These are phyloP conservation scores for Drosophila meridionalis DNA, from an alignment of 2,888 invertebrate genomes.

Conservation along the genomic window DNA sequence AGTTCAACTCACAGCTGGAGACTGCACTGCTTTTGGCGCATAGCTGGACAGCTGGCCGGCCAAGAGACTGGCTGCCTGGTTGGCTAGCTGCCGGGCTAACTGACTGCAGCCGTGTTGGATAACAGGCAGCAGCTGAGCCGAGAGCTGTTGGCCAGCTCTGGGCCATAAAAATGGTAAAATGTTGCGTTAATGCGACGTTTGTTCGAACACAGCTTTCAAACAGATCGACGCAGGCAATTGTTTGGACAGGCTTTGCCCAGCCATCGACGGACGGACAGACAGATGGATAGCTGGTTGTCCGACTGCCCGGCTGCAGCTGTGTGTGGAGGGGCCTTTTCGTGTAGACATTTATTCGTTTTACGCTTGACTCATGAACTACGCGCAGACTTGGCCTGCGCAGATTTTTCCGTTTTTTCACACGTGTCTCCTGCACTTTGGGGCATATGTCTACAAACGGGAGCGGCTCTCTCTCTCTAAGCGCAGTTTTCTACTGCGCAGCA, in stretches of 20 bases:
- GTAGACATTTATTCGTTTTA: constrained; percentile 56
- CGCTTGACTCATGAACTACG: constrained; percentile 58
- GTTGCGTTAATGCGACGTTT: constrained; percentile 80
- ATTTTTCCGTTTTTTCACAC: constrained; percentile 40
- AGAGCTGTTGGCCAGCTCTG: constrained; percentile 53
- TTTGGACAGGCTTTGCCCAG: constrained; percentile 61
- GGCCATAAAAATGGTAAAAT: constrained; percentile 73
- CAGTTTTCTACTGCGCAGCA: constrained; percentile 67
- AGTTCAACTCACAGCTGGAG: constrained; percentile 78
- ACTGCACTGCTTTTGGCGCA: constrained; percentile 79
- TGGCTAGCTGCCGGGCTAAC: neutral
- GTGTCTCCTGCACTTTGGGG: constrained; percentile 31
- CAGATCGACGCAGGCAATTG: constrained; percentile 76
- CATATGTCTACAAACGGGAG: constrained; percentile 24
- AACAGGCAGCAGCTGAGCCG: constrained; percentile 63
- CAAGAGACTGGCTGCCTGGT: neutral
- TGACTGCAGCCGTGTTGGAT: constrained; percentile 68
- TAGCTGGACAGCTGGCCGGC: constrained; percentile 63
- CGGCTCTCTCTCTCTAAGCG: constrained; percentile 5
- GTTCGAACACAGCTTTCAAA: constrained; percentile 78
- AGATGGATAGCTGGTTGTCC: neutral
- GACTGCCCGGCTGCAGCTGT: constrained; percentile 25
- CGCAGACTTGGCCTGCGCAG: constrained; percentile 42
- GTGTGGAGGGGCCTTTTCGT: constrained; percentile 25
- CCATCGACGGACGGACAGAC: constrained; percentile 9